These are phyloP conservation scores for Ferdinandea cuprea DNA, from an alignment of 2,888 invertebrate genomes.

Conservation along the genomic window DNA sequence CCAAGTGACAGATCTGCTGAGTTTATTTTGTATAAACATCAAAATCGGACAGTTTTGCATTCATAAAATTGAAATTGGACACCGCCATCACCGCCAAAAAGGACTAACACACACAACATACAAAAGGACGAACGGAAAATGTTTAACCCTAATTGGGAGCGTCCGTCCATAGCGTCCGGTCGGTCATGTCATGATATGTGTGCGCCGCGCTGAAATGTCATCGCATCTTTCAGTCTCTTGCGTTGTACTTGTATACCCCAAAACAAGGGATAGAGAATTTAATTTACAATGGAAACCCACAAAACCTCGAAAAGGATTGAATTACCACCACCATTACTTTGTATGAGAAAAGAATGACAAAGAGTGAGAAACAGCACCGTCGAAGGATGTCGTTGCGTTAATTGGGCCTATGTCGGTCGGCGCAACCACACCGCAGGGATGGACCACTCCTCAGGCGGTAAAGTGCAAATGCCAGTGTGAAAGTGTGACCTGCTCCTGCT, in stretches of 20 bases:
- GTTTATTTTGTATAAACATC: constrained; percentile 76
- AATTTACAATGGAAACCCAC: constrained; percentile 68
- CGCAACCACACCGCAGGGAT: constrained; percentile 31
- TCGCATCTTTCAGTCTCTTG: constrained; percentile 31
- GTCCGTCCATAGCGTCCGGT: too few relatives aligned
- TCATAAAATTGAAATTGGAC: constrained; percentile 72
- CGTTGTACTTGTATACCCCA: background rate
- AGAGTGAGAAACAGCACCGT: constrained; percentile 11
- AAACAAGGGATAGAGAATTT: constrained; percentile 57
- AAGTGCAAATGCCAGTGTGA: constrained; percentile 68
- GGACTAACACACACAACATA: constrained; percentile 40
- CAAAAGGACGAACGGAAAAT: constrained; percentile 61
- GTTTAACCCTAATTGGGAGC: constrained; percentile 75
- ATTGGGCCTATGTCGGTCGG: constrained; percentile 70
- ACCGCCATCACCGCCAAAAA: constrained; percentile 54
- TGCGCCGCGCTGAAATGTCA: constrained; percentile 23
- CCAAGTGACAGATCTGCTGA: constrained; percentile 81
- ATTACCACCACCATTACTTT: constrained; percentile 65
- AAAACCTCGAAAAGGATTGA: constrained; percentile 58
- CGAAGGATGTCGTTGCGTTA: constrained; percentile 65
- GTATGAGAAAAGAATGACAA: background rate
- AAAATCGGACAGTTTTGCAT: constrained; percentile 66
- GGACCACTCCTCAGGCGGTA: constrained; percentile 28
- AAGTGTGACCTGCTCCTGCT: constrained; percentile 70
- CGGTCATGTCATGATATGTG: constrained; percentile 64